Base-by-base conservation (phyloP, 2,888 invertebrate species). In the Mesopsocus fuscifrons region DNA sequence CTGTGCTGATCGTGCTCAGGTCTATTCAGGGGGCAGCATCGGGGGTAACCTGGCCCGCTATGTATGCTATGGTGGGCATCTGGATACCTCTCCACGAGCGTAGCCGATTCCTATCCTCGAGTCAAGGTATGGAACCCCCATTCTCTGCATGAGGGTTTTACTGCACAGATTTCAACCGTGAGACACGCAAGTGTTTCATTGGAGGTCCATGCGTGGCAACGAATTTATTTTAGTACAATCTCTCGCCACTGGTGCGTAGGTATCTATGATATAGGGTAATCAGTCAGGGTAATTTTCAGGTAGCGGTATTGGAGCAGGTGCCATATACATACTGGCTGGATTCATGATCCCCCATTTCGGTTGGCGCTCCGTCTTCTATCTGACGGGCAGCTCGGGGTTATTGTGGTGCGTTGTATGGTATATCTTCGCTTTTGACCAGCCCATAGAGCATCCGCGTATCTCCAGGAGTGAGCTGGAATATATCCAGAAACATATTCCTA, bases 61-160 rank as follows among this genome's bases (percentile, higher is more conserved):
- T 77, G 77, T 77, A 77, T 54, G 75, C 77, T 1, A 63, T 77
- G 45, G 77, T 77, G 21, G 77, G 75, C 3, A 71, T 71, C 51
- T 77, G 77, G 77, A 77, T 77, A 48, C 77, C 77, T 6, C 64
- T 74, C n/a, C 65, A 68, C 5, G 77, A 77, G 56, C 64, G 77
- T 42, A 76, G 75, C 42, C 65, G 77, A 44, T 77, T 77, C 56
- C 77, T 78, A 77, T 77, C 77, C 35, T 76, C 76, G 54, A 77
- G 77, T 58, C 72, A 77, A 72, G 71, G 70, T 70, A 58, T 45
- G n/a, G n/a, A n/a, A n/a, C n/a, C n/a, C n/a, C 58, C 45, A n/a
- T n/a, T n/a, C n/a, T n/a, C n/a, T n/a, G n/a, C n/a, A n/a, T n/a
- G n/a, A n/a, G n/a, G n/a, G n/a, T n/a, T n/a, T n/a, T n/a, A n/a